Conservation (phyloP, 1,140 invertebrate genomes). For the Asobara japonica region DNA sequence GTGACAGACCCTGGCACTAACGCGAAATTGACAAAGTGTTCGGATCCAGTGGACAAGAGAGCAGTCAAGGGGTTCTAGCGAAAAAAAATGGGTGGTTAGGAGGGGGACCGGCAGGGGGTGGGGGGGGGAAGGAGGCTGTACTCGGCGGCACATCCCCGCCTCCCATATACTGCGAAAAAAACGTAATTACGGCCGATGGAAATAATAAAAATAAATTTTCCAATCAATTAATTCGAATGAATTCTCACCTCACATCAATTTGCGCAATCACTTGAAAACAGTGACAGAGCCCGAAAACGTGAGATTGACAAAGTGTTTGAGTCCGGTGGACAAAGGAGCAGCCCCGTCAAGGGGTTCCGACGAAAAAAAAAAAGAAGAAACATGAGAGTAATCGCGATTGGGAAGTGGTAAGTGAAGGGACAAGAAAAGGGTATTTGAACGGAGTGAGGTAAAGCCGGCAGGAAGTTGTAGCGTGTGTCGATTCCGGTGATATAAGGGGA, state of each 20-base stretch:
- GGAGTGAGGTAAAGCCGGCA: slow-evolving; percentile 6
- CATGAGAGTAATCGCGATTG: background rate
- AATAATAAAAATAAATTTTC: no score
- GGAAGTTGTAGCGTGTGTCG: slow-evolving; percentile 20
- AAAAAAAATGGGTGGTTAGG: no score
- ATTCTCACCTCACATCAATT: background rate
- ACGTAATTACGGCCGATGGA: no score
- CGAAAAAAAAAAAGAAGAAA: background rate
- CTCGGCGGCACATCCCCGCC: no score
- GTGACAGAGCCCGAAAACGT: background rate
- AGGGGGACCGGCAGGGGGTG: no score
- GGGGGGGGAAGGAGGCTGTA: no score
- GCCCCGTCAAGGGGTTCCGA: background rate
- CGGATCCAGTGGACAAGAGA: background rate
- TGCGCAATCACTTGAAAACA: background rate
- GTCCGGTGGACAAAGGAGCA: background rate
- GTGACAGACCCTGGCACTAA: background rate
- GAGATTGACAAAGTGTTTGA: slow-evolving; percentile 2
- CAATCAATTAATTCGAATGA: no score
- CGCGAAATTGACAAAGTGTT: background rate
- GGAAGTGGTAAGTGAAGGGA: slow-evolving; percentile 6
- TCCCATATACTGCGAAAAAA: no score
- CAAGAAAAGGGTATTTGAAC: background rate
- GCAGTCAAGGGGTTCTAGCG: background rate
- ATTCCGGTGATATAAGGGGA: slow-evolving; percentile 4